A percentile compares a stretch with the other conserved stretches of the same genome.
Conservation (phyloP, 1,140 invertebrate genomes). For the Aphelinus certus region DNA sequence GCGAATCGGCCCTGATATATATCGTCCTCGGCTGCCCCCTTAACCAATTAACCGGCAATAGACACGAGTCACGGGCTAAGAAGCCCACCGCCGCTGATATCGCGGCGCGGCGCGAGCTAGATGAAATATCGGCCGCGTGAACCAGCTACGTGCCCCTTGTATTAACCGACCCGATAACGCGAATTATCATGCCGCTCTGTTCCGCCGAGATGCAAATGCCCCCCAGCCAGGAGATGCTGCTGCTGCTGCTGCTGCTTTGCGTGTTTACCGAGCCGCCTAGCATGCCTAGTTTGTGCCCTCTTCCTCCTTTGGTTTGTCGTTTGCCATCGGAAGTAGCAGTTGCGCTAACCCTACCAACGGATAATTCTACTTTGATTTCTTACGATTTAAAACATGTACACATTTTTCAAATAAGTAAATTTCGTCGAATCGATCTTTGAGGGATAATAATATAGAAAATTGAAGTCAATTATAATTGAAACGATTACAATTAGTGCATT, state of each 20-base stretch:
- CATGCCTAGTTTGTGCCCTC: no score
- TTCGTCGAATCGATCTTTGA: no score
- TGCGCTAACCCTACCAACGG: no score
- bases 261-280: not conserved
- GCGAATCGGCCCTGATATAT: conserved; percentile 33
- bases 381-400: no score
- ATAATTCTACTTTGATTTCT: no score
- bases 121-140: conserved; percentile 44
- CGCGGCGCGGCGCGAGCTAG: conserved; percentile 21
- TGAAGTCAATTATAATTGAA: no score
- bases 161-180: conserved; percentile 48
- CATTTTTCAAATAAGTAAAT: no score
- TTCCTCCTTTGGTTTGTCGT: no score
- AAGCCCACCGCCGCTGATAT: not conserved
- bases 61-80: conserved; percentile 12
- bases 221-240: not conserved
- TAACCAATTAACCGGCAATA: conserved; percentile 30
- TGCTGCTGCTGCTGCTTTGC: not conserved
- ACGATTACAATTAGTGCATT: no score
- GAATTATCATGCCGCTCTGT: conserved; percentile 44
- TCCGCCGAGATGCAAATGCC: conserved; percentile 11
- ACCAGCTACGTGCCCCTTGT: not conserved
- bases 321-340: no score
- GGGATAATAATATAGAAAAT: no score
- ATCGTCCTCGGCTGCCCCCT: conserved; percentile 6